Evolutionary conservation across 2,113 vertebrate species (phyloP).

Genomic region (Corythornis cristatus): DNA sequence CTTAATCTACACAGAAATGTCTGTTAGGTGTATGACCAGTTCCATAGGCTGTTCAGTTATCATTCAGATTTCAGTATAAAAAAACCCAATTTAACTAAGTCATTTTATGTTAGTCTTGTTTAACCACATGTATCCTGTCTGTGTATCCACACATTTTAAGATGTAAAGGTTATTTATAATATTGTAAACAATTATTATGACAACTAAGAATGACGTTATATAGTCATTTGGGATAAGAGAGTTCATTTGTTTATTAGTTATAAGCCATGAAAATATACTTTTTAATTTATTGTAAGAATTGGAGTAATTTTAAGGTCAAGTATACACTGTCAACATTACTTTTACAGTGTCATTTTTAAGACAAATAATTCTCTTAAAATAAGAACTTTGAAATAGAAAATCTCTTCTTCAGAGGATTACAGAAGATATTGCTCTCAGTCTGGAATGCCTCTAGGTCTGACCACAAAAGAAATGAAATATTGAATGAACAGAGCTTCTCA

Average conservation of each 20-base stretch:
- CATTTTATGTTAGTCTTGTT: background rate
- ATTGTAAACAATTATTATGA: background rate
- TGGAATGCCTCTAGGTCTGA: background rate
- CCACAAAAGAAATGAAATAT: background rate
- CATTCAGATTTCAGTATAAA: background rate
- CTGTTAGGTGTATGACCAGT: background rate
- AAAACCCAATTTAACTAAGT: background rate
- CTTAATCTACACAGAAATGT: background rate
- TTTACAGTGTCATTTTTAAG: background rate
- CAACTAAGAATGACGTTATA: background rate
- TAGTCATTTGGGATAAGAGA: background rate
- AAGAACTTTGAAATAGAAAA: background rate
- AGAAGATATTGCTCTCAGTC: background rate
- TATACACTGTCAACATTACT: background rate
- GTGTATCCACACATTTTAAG: background rate
- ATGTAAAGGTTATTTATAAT: background rate
- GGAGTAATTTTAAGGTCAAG: background rate
- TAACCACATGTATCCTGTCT: background rate
- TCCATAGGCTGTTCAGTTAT: background rate
- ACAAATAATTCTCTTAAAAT: background rate
- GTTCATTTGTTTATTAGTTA: background rate
- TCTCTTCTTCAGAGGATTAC: background rate
- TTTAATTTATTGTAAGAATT: background rate
- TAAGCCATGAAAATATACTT: background rate
- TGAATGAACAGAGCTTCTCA: background rate